Base-by-base conservation (phyloP, 2,888 invertebrate species). In the Campoplex capitator region DNA sequence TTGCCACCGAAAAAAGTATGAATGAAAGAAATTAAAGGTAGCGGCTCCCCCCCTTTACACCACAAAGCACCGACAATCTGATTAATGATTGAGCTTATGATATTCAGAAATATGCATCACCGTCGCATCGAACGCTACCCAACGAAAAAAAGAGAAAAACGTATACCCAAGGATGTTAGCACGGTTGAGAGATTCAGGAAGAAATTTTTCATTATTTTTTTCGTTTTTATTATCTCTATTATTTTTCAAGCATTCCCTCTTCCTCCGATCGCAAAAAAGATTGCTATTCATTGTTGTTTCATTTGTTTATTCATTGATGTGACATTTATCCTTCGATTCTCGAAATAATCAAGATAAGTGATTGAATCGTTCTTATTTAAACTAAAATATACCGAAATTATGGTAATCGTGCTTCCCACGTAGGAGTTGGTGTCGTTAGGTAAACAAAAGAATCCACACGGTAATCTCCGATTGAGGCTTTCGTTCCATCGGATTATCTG, bases 1-100 rank as follows among this genome's bases (percentile, higher is more conserved):
- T 83, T 51, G 89, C 88, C 84, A 83, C 78, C 76, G 75, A 79
- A 83, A 23, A 79, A 79, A 83, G 62, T 71, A 76, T 58, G 71
- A 83, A 77, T 58, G 78, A 80, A 86, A 74, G 84, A 79, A 78
- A 83, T 45, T 82, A 79, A 88, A 84, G 84, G 83, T 84, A 86
- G 87, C 88, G 82, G 88, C 85, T 78, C 75, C 81, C 78, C 75
- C 78, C 75, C 70, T 81, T 81, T 76, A 75, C 83, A 81, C 82
- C 79, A 76, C 77, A 85, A 87, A 87, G 78, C 84, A 84, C 67
- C 77, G 84, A 78, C 78, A 83, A 91, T 89, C 91, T 93, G 93
- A 93, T 93, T 93, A 92, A 93, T 93, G 93, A 92, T 90, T 90
- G 75, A 85, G 89, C 86, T 88, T 85, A 90, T 88, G 90, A 91